Evolutionary conservation across 2,888 invertebrate species (phyloP).

Genomic region (Andrena haemorrhoa): DNA sequence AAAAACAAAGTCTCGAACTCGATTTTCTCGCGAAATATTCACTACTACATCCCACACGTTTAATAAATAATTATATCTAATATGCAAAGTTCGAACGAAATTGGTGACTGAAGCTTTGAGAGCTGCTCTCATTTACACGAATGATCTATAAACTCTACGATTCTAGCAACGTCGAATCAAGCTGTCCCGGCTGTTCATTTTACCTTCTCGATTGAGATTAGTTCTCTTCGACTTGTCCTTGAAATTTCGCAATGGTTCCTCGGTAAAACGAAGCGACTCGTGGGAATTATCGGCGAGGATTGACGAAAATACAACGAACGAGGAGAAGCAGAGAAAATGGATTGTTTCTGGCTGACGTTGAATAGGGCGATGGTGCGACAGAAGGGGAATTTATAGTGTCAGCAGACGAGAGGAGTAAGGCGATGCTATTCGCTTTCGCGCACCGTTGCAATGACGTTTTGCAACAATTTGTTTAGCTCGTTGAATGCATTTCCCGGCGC

Average conservation of each 20-base stretch:
- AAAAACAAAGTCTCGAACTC: too few species aligned
- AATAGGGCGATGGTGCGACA: not conserved
- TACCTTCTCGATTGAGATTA: constrained; percentile 13
- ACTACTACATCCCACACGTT: too few species aligned
- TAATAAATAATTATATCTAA: too few species aligned
- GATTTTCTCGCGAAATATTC: too few species aligned
- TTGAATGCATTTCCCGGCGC: not conserved
- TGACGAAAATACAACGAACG: constrained; percentile 13
- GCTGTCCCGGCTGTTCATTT: constrained; percentile 5
- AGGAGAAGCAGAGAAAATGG: not conserved
- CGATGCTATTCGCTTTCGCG: not conserved
- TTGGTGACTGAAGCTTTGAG: too few species aligned
- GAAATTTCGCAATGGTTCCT: constrained; percentile 20
- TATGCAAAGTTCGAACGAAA: too few species aligned
- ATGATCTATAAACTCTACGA: constrained; percentile 23
- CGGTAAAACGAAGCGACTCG: constrained; percentile 20
- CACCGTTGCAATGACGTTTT: not conserved
- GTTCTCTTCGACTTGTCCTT: not conserved
- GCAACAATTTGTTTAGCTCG: constrained; percentile 3
- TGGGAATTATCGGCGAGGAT: constrained; percentile 9
- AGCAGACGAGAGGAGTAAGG: constrained; percentile 5
- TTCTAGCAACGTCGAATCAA: constrained; percentile 29
- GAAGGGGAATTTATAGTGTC: constrained; percentile 13
- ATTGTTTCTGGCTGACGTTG: constrained; percentile 8
- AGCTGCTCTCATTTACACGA: too few species aligned